Base-by-base conservation (phyloP, 2,113 vertebrate species). In the Dasypus novemcinctus region DNA sequence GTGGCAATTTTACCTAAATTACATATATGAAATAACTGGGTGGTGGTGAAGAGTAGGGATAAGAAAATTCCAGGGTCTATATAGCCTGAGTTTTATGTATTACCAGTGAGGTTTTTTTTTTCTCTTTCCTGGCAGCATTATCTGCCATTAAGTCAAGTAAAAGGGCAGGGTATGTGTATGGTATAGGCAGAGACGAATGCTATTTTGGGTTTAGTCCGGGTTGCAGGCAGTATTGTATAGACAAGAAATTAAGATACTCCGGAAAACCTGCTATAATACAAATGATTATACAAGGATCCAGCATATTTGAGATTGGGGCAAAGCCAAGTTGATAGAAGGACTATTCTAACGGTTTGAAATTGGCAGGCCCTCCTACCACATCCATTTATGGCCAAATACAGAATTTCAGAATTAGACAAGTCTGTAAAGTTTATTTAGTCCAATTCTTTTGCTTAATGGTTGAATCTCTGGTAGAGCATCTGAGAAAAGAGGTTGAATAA, bases 231-330 rank as follows among this genome's bases (percentile, higher is more conserved):
- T 86, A 96, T 69, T 90, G 81, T 89, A 97, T 54, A 95, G 88
- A 61, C 86, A 97, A 94, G 95, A 97, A 96, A 96, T 96, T 80
- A 94, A 96, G 93, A 90, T 0, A 82, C 75, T 92, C 66, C 78
- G 95, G 94, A 97, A 96, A 97, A 96, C 69, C 41, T 74, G 74
- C 54, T 86, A 74, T 64, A 95, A 69, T 33, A 89, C 75, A 83
- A 89, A 93, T 95, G 20, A 78, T 87, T 92, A 94, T 14, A 52
- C 15, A 87, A 86, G 92, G 23, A 33, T 97, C 64, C 46, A 49
- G 57, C 18, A 88, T 87, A 90, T 90, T 72, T 96, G 95, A 93
- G 87, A 76, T 85, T 78, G 92, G 46, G 38, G 46, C 12, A 52
- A 87, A 68, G 68, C 29, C 87, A 88, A 36, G 54, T 14, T 78